Percentiles rank a stretch among this genome's conserved stretches.
These are phyloP conservation scores for Colletes gigas DNA, from an alignment of 1,140 invertebrate species.

Conservation along the genomic window DNA sequence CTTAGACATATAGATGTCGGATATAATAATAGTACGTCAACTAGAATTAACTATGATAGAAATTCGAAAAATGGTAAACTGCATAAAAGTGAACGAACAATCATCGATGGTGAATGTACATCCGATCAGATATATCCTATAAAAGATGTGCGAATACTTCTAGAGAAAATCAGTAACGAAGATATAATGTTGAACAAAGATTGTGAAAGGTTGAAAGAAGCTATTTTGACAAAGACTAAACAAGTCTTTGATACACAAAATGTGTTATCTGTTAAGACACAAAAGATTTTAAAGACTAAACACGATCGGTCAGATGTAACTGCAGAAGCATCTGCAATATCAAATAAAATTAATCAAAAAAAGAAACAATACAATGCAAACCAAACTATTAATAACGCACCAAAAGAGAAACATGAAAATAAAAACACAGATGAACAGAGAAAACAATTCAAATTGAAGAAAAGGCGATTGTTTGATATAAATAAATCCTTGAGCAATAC, in stretches of 20 bases:
- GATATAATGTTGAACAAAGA: conserved; percentile 53
- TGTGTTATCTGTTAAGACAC: conserved; percentile 63
- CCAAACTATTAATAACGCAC: conserved; percentile 1
- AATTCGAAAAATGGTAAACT: background rate
- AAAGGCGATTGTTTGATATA: conserved; percentile 50
- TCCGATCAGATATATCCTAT: too few species aligned
- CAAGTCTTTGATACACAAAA: conserved; percentile 65
- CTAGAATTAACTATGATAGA: background rate
- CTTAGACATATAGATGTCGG: conserved; percentile 38
- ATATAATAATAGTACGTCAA: background rate
- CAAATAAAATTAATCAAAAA: background rate
- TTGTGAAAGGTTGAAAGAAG: conserved; percentile 61
- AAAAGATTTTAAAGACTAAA: conserved; percentile 39
- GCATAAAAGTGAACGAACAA: background rate
- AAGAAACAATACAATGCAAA: background rate
- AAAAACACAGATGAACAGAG: background rate
- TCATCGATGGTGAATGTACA: too few species aligned
- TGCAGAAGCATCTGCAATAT: background rate
- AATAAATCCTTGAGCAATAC: background rate
- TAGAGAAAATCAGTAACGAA: conserved; percentile 48
- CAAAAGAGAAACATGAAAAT: background rate
- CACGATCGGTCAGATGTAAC: background rate
- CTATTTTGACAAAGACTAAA: conserved; percentile 68
- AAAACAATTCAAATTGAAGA: conserved; percentile 19
- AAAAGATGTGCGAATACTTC: conserved; percentile 10